Conservation (phyloP, 2,888 invertebrate genomes). For the Agrochola circellaris region DNA sequence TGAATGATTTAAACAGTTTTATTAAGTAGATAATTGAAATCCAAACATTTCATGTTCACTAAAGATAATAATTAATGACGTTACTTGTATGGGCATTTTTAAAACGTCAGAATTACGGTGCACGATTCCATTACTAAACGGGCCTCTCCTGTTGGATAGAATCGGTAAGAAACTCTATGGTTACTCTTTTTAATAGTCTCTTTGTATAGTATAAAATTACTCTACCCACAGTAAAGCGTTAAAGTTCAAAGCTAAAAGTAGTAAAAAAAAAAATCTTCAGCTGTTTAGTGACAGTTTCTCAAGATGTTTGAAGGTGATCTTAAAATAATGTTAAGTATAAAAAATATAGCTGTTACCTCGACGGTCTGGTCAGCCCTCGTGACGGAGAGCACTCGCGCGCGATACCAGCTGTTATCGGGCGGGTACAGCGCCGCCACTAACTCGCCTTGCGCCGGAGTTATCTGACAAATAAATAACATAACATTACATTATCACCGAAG, state of each 20-base stretch:
- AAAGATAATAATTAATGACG: not conserved
- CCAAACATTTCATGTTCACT: no score
- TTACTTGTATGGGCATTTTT: not conserved
- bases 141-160: not conserved
- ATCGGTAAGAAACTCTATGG: not conserved
- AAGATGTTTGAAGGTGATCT: not conserved
- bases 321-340: not conserved
- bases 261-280: not conserved
- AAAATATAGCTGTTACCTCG: conserved; percentile 72
- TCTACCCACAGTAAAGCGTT: not conserved
- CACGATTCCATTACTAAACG: no score
- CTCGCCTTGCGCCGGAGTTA: conserved; percentile 83
- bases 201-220: not conserved
- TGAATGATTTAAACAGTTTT: no score
- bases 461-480: conserved; percentile 65
- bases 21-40: no score
- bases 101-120: not conserved
- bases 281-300: not conserved
- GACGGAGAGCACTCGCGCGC: conserved; percentile 78
- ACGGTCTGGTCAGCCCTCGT: conserved; percentile 80
- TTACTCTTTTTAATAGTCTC: not conserved
- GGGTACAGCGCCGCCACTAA: conserved; percentile 85
- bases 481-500: no score
- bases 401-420: conserved; percentile 82
- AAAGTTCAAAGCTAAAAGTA: not conserved